Percentiles rank a stretch among this genome's conserved stretches.
Conservation (phyloP, 30 jellyfish, hydroid and myxozoan genomes). For the Haliclystus octoradiatus region DNA sequence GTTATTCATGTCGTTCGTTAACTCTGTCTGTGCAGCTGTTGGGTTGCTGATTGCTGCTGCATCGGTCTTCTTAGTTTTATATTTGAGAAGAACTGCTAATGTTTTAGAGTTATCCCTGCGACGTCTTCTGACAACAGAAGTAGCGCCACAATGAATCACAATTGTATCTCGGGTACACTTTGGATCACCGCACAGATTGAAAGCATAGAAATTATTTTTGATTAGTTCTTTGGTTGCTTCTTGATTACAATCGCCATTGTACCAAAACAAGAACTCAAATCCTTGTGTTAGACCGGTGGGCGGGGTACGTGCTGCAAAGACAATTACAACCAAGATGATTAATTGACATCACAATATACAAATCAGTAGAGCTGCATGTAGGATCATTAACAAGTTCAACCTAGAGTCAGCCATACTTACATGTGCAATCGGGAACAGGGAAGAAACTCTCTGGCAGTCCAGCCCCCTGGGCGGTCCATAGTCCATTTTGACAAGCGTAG, state of each 20-base stretch:
- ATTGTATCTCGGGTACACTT: slow-evolving; percentile 10
- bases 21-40: slow-evolving; percentile 13
- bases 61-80: slow-evolving; percentile 24
- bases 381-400: too few relatives aligned
- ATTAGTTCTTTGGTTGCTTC: slow-evolving; percentile 37
- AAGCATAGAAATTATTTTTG: slow-evolving; percentile 17
- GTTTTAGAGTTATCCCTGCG: slow-evolving; percentile 19
- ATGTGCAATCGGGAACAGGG: slow-evolving; percentile 28
- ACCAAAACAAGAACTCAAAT: slow-evolving; percentile 9
- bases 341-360: too few relatives aligned
- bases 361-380: too few relatives aligned
- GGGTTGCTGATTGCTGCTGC: slow-evolving; percentile 30
- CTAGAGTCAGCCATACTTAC: too few relatives aligned
- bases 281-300: background rate
- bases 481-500: slow-evolving; percentile 14
- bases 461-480: slow-evolving; percentile 12
- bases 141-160: slow-evolving; percentile 36
- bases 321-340: too few relatives aligned
- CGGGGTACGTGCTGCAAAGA: background rate
- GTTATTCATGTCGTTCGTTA: slow-evolving; percentile 20
- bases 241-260: slow-evolving; percentile 48
- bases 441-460: too few relatives aligned
- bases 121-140: slow-evolving; percentile 43
- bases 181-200: slow-evolving; percentile 3
- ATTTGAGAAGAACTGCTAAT: slow-evolving; percentile 16